Evolutionary conservation across 2,888 invertebrate species (phyloP).

Genomic region (Eupithecia inturbata): DNA sequence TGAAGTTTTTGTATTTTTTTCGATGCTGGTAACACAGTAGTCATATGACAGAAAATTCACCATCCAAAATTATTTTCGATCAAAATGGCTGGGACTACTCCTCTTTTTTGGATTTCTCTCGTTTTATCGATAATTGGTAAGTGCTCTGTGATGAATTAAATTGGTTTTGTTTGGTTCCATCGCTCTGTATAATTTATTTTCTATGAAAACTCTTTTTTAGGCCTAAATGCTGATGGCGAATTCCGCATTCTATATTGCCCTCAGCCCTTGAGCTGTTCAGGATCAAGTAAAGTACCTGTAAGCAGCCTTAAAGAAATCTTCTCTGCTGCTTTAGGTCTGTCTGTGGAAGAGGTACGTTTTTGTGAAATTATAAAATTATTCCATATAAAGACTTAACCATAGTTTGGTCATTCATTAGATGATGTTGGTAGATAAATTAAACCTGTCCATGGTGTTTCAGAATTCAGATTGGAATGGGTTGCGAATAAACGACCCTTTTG

Average conservation of each 20-base stretch:
- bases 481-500: constrained; percentile 87
- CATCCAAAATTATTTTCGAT: constrained; percentile 51
- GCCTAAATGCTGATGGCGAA: constrained; percentile 86
- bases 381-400: background rate
- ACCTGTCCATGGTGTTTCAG: constrained; percentile 56
- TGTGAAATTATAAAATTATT: background rate
- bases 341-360: constrained; percentile 86
- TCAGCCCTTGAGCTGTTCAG: constrained; percentile 87
- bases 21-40: constrained; percentile 47
- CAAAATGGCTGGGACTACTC: constrained; percentile 76
- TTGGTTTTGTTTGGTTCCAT: background rate
- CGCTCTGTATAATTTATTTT: too few species aligned
- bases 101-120: constrained; percentile 70
- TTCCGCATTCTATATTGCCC: constrained; percentile 88
- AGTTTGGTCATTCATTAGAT: background rate
- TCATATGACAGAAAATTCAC: constrained; percentile 75
- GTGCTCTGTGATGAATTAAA: constrained; percentile 36
- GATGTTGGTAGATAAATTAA: background rate
- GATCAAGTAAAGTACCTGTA: constrained; percentile 85
- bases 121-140: constrained; percentile 71
- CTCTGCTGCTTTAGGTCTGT: constrained; percentile 88
- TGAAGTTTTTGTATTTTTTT: background rate
- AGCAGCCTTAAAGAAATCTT: constrained; percentile 88
- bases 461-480: constrained; percentile 88
- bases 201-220: constrained; percentile 49